phyloP scores from a whole-genome alignment of 2,797 vertebrate genomes.

The Myotis planiceps region DNA sequence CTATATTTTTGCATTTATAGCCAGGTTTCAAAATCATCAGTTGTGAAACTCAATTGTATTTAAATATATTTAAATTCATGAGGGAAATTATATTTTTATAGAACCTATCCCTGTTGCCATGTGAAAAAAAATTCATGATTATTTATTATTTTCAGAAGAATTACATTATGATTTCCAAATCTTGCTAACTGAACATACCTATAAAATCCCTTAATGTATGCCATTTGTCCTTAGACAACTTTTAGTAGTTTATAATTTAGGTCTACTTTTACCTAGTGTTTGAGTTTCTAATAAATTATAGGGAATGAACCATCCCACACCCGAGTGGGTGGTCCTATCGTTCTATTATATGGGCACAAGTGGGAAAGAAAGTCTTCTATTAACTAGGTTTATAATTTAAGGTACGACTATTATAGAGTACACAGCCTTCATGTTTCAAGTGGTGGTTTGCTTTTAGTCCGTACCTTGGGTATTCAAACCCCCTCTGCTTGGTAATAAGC shows the following conservation, averaged over 20 bases:
- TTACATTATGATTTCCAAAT: neutral
- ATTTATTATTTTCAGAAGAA: constrained; percentile 26
- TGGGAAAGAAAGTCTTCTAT: neutral
- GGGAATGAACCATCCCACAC: constrained; percentile 2
- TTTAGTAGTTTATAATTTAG: neutral
- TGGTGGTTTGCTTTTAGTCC: constrained; percentile 32
- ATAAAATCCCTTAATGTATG: neutral
- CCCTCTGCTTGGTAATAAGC: constrained; percentile 11
- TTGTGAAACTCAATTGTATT: neutral
- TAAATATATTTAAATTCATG: neutral
- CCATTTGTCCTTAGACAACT: neutral
- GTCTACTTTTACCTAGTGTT: neutral
- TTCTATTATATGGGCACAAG: neutral
- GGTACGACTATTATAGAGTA: neutral
- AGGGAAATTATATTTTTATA: neutral
- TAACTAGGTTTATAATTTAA: constrained; percentile 44
- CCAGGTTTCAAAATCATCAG: neutral
- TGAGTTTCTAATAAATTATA: constrained; percentile 55
- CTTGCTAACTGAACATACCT: neutral
- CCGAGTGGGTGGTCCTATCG: neutral
- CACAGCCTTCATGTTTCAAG: neutral
- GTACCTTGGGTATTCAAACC: neutral
- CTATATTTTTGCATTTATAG: neutral
- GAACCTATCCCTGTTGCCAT: neutral
- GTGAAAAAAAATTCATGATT: neutral